Conservation (phyloP, 2,888 invertebrate species). For the Rhabditoides inermis region DNA sequence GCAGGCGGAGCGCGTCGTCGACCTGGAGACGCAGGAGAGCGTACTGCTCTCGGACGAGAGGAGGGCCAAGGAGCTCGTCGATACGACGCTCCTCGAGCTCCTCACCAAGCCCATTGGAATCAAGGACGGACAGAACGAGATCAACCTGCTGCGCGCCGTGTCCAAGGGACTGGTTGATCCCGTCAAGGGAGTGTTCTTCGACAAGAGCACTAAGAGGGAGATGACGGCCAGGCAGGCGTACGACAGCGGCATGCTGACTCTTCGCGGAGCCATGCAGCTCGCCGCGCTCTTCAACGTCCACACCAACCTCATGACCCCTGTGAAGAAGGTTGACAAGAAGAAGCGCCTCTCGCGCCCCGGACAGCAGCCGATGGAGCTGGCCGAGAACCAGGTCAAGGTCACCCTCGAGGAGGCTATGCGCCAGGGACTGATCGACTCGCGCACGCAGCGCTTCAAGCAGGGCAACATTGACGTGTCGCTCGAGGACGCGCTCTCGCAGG, state of each 20-base stretch:
- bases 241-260: conserved; percentile 72
- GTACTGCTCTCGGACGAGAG: conserved; percentile 48
- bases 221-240: conserved; percentile 74
- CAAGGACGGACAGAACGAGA: conserved; percentile 64
- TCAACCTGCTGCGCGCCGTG: conserved; percentile 72
- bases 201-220: conserved; percentile 59
- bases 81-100: conserved; percentile 62
- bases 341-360: conserved; percentile 72
- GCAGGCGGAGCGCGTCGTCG: conserved; percentile 56
- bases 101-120: conserved; percentile 74
- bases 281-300: conserved; percentile 74
- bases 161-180: conserved; percentile 78
- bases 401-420: conserved; percentile 72
- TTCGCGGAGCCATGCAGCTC: conserved; percentile 76
- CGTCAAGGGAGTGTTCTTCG: conserved; percentile 63
- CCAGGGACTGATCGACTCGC: conserved; percentile 68
- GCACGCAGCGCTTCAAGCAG: conserved; percentile 51
- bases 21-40: conserved; percentile 35
- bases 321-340: conserved; percentile 74
- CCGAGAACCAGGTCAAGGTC: conserved; percentile 58
- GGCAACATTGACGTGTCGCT: conserved; percentile 60
- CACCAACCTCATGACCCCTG: conserved; percentile 43
- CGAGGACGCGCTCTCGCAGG: conserved; percentile 52
- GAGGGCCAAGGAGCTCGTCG: conserved; percentile 53
- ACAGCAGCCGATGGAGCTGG: conserved; percentile 31